phyloP scores from a whole-genome alignment of 37 sponge, comb jelly and placozoan genomes.

The Oopsacas minuta region DNA sequence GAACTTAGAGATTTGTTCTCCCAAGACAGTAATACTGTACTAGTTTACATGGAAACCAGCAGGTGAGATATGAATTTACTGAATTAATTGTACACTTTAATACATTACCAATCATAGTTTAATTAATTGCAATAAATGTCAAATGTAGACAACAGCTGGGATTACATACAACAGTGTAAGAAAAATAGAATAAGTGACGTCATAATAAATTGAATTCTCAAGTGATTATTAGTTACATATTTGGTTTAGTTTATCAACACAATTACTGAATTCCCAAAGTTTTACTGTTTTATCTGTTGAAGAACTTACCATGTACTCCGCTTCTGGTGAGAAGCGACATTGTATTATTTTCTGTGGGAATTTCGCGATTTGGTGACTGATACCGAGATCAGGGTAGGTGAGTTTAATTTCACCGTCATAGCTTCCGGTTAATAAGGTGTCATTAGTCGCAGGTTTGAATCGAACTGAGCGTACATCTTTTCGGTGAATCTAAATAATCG shows the following conservation, averaged over 20 bases:
- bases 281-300: slow-evolving; percentile 3
- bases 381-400: neutral
- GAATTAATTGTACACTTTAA: too few relatives aligned
- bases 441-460: slow-evolving; percentile 18
- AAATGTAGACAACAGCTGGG: neutral
- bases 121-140: too few relatives aligned
- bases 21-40: neutral
- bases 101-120: too few relatives aligned
- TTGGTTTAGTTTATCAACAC: neutral
- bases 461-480: slow-evolving; percentile 12
- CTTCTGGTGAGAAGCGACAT: slow-evolving; percentile 29
- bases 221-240: neutral
- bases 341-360: slow-evolving; percentile 74
- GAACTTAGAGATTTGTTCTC: neutral
- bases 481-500: neutral
- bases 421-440: slow-evolving; percentile 51
- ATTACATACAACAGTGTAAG: neutral
- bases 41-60: slow-evolving; percentile 1
- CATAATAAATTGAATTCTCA: neutral
- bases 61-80: neutral
- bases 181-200: slow-evolving; percentile 1
- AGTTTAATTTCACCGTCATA: slow-evolving; percentile 54
- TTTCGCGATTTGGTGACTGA: slow-evolving; percentile 19
- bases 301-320: neutral
- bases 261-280: neutral